Evolutionary conservation across 2,113 vertebrate species (phyloP).

Genomic region (Urocolius indicus): DNA sequence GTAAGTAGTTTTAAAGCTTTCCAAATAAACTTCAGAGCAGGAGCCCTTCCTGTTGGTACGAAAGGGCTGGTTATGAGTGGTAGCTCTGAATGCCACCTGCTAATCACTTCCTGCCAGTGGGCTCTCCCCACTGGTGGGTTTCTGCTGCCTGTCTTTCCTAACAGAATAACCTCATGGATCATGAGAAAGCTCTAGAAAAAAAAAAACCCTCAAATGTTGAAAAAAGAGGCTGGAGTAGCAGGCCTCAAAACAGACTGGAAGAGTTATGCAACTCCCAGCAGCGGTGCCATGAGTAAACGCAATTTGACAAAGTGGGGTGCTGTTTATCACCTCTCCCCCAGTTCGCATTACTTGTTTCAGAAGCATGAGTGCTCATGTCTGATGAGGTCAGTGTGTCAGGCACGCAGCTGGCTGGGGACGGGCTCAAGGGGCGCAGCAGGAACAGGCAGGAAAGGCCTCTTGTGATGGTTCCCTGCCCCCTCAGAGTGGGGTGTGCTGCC

Average conservation of each 20-base stretch:
- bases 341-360: fast-evolving
- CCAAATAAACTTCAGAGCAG: constrained; percentile 25
- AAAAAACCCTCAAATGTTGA: background rate
- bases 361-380: background rate
- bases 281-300: background rate
- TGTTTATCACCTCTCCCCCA: background rate
- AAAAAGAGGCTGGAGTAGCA: background rate
- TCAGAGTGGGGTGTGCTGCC: no score
- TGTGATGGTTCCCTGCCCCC: background rate
- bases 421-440: background rate
- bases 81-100: background rate
- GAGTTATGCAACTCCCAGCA: background rate
- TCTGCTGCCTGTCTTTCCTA: background rate
- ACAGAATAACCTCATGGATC: background rate
- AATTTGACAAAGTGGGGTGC: background rate
- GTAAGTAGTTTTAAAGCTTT: constrained; percentile 28
- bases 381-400: background rate
- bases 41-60: background rate
- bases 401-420: fast-evolving
- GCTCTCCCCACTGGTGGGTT: background rate
- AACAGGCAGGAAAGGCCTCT: background rate
- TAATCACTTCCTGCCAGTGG: background rate
- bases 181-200: background rate
- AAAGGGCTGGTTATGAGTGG: background rate
- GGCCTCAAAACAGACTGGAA: background rate